Percentiles rank a stretch among this genome's conserved stretches.
These are phyloP conservation scores for Synaphobranchus kaupii DNA, from an alignment of 2,797 vertebrate species.

Conservation along the genomic window DNA sequence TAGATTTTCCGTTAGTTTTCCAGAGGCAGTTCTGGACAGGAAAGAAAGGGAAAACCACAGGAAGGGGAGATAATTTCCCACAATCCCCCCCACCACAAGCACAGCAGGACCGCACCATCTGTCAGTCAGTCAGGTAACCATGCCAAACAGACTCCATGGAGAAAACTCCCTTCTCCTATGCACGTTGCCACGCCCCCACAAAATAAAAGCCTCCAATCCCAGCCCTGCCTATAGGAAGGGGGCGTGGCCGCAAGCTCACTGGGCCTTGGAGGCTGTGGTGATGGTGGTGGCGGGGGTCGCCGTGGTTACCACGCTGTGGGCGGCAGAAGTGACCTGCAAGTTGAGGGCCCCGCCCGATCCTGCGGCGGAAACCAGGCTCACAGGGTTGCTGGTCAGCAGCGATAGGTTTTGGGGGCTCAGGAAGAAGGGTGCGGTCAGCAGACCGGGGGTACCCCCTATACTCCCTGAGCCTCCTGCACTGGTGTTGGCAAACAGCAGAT, in stretches of 20 bases:
- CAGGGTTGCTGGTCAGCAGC: slow-evolving; percentile 84
- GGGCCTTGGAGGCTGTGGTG: slow-evolving; percentile 83
- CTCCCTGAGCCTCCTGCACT: slow-evolving; percentile 16
- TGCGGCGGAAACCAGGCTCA: slow-evolving; percentile 79
- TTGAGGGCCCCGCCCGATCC: slow-evolving; percentile 75
- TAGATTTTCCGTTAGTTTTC: slow-evolving; percentile 63
- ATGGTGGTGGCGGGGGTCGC: slow-evolving; percentile 71
- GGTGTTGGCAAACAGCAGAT: slow-evolving; percentile 47
- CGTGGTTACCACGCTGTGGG: slow-evolving; percentile 76
- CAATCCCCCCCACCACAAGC: background rate
- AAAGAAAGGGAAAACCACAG: background rate
- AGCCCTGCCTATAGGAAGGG: slow-evolving; percentile 21
- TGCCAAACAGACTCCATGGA: slow-evolving; percentile 12
- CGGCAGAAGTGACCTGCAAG: slow-evolving; percentile 75
- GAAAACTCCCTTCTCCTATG: slow-evolving; percentile 14
- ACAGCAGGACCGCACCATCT: background rate
- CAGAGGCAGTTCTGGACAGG: slow-evolving; percentile 15
- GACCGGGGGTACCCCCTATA: slow-evolving; percentile 54
- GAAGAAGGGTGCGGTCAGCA: slow-evolving; percentile 83
- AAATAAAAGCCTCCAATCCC: slow-evolving; percentile 12
- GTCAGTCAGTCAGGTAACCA: slow-evolving; percentile 5
- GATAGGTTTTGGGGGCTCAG: slow-evolving; percentile 86
- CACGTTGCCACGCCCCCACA: slow-evolving; percentile 3
- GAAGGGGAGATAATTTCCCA: background rate
- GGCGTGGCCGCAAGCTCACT: slow-evolving; percentile 63